Percentiles rank a stretch among this genome's conserved stretches.
Conservation (phyloP, 2,113 vertebrate species). For the Irena cyanogastra region DNA sequence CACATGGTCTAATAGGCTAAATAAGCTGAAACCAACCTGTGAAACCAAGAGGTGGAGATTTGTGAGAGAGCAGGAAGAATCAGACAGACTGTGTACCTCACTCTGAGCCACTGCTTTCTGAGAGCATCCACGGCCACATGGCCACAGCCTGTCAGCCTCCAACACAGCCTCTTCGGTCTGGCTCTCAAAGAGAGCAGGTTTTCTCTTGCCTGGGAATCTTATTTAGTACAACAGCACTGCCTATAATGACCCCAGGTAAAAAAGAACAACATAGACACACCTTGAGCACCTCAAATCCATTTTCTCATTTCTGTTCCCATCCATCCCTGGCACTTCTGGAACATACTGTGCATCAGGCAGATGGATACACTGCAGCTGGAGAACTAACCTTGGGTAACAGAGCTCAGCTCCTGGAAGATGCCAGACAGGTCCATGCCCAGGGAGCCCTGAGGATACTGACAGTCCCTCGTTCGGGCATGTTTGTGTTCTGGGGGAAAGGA, state of each 20-base stretch:
- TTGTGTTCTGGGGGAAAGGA: constrained; percentile 69
- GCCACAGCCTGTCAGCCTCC: background rate
- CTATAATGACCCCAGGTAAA: background rate
- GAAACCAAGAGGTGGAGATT: background rate
- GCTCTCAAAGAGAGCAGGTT: background rate
- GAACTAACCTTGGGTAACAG: background rate
- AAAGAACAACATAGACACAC: background rate
- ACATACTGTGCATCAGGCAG: background rate
- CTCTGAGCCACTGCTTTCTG: background rate
- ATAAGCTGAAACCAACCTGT: background rate
- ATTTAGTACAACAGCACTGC: background rate
- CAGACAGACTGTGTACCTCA: background rate
- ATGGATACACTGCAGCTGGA: background rate
- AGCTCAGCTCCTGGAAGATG: constrained; percentile 78
- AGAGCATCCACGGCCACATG: accelerated
- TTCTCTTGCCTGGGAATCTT: background rate
- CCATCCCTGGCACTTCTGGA: background rate
- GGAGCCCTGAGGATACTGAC: constrained; percentile 77
- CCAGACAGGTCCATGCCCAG: constrained; percentile 88
- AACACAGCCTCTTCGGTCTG: background rate
- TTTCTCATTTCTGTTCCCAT: background rate
- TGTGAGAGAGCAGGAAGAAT: background rate
- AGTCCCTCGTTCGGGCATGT: constrained; percentile 74
- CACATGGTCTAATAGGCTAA: background rate
- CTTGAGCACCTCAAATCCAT: background rate